phyloP scores from a whole-genome alignment of 2,888 invertebrate genomes.

The Rhagonycha lutea region DNA sequence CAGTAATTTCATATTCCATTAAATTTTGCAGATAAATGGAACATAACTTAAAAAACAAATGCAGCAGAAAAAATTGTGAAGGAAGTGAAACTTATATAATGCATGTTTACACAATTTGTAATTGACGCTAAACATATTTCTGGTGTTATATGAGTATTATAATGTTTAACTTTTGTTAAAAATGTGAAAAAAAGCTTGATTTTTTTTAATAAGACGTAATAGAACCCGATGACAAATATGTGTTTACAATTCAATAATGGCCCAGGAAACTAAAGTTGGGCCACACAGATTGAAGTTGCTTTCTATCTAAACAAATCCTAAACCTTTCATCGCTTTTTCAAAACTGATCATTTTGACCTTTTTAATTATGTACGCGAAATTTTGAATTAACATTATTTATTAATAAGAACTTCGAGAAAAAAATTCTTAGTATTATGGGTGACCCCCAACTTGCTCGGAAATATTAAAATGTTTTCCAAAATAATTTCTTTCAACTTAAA shows the following conservation, averaged over 20 bases:
- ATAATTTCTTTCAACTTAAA: too few relatives aligned
- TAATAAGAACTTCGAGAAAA: background rate
- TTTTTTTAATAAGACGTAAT: conserved; percentile 19
- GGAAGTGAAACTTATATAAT: background rate
- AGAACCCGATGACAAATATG: conserved; percentile 34
- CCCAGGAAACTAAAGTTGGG: conserved; percentile 34
- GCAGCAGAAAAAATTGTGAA: background rate
- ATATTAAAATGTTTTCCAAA: too few relatives aligned
- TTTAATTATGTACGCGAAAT: background rate
- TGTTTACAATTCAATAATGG: conserved; percentile 38
- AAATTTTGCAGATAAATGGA: background rate
- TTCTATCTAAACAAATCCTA: conserved; percentile 50
- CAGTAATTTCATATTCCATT: background rate
- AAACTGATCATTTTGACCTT: conserved; percentile 35
- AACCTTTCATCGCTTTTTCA: conserved; percentile 48
- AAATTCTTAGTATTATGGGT: too few relatives aligned
- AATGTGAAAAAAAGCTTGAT: background rate
- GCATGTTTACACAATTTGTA: background rate
- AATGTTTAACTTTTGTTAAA: conserved; percentile 1
- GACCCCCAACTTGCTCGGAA: too few relatives aligned
- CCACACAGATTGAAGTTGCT: conserved; percentile 46
- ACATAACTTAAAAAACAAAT: background rate
- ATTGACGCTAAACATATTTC: background rate
- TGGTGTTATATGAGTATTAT: background rate
- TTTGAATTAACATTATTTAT: background rate